Evolutionary conservation across 2,113 vertebrate genomes (phyloP).

Genomic region (Rhinolophus ferrumequinum): DNA sequence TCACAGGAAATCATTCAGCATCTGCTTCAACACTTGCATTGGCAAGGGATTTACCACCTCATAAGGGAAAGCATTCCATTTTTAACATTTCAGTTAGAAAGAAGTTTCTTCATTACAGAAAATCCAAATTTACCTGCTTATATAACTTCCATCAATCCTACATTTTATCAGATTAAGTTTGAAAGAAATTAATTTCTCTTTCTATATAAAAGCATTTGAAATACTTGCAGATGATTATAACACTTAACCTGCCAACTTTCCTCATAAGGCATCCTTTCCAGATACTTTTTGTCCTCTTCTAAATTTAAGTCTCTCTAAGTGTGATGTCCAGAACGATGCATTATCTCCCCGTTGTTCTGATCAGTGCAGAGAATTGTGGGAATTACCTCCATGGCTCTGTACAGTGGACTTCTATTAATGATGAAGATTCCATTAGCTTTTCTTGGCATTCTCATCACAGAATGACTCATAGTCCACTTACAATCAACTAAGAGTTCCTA

Average conservation of each 20-base stretch:
- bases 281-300: slow-evolving; percentile 17
- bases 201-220: neutral
- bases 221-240: neutral
- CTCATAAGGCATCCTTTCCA: slow-evolving; percentile 12
- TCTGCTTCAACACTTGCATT: slow-evolving; percentile 76
- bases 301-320: slow-evolving; percentile 3
- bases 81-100: slow-evolving; percentile 72
- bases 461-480: slow-evolving; percentile 76
- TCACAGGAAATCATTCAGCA: slow-evolving; percentile 74
- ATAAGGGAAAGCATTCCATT: slow-evolving; percentile 70
- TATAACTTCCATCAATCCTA: slow-evolving; percentile 68
- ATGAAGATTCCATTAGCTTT: slow-evolving; percentile 75
- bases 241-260: neutral
- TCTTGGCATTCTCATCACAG: slow-evolving; percentile 68
- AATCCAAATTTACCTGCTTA: slow-evolving; percentile 77
- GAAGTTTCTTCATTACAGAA: slow-evolving; percentile 65
- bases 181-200: slow-evolving; percentile 29
- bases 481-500: slow-evolving; percentile 61
- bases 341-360: slow-evolving; percentile 32
- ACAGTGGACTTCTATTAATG: slow-evolving; percentile 52
- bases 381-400: neutral
- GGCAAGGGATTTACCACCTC: slow-evolving; percentile 75
- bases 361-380: neutral
- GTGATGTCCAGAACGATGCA: neutral
- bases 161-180: slow-evolving; percentile 56